Conservation (phyloP, 2,888 invertebrate genomes). For the Apamea anceps region DNA sequence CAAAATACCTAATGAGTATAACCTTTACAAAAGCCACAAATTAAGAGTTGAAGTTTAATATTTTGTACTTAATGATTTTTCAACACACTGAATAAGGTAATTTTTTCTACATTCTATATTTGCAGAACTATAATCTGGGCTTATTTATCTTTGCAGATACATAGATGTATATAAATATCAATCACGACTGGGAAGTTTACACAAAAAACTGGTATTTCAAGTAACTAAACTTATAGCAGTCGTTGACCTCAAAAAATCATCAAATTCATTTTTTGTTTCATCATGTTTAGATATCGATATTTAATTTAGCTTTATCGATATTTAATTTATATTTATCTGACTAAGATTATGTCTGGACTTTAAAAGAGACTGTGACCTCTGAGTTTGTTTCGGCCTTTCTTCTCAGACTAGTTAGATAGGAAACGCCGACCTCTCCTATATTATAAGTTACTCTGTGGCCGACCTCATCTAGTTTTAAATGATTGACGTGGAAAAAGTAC, state of each 20-base stretch:
- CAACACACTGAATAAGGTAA: not conserved
- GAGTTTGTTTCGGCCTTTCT: too few species aligned
- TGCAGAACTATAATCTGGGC: not conserved
- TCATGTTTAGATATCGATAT: not conserved
- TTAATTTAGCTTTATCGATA: too few species aligned
- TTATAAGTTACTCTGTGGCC: too few species aligned
- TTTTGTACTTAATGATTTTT: not conserved
- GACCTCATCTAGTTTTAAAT: too few species aligned
- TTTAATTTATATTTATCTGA: too few species aligned
- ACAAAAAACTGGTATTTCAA: not conserved
- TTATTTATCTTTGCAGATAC: not conserved
- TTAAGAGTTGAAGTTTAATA: not conserved
- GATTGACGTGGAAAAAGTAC: too few species aligned
- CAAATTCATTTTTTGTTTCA: not conserved
- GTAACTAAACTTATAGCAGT: not conserved
- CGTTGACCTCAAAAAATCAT: not conserved
- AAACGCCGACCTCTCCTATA: too few species aligned
- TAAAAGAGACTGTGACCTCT: too few species aligned
- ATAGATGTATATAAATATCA: not conserved
- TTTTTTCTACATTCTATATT: not conserved
- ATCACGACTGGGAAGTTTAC: not conserved
- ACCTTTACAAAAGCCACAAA: not conserved
- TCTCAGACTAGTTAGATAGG: too few species aligned
- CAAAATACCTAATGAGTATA: not conserved
- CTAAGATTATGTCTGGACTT: too few species aligned